Conservation (phyloP, 2,888 invertebrate genomes). For the Molanna angustata region DNA sequence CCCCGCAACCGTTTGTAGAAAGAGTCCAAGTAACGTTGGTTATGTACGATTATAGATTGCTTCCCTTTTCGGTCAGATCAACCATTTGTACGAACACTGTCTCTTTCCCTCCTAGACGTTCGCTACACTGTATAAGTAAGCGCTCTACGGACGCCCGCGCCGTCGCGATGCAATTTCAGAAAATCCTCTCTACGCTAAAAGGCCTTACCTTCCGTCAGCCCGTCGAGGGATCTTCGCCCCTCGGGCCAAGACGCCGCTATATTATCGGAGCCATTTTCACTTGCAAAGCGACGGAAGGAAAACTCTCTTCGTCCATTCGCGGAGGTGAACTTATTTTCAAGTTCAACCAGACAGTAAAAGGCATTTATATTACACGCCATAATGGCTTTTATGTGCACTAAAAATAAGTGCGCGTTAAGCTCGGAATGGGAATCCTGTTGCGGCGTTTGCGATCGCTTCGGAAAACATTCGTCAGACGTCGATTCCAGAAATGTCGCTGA, state of each 20-base stretch:
- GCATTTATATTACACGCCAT: constrained; percentile 41
- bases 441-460: constrained; percentile 17
- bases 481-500: constrained; percentile 26
- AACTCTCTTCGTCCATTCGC: constrained; percentile 16
- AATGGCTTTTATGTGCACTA: constrained; percentile 42
- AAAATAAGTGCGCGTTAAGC: constrained; percentile 34
- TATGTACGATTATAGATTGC: constrained; percentile 21
- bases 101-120: constrained; percentile 17
- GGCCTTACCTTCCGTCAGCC: constrained; percentile 3
- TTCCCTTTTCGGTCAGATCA: constrained; percentile 17
- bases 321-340: constrained; percentile 37
- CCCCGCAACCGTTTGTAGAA: constrained; percentile 17
- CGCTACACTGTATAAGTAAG: constrained; percentile 6
- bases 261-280: constrained; percentile 6
- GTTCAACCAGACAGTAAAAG: constrained; percentile 50
- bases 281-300: constrained; percentile 3
- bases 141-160: constrained; percentile 25
- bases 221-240: constrained; percentile 14
- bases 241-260: neutral
- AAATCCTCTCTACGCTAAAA: constrained; percentile 12
- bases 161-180: constrained; percentile 31
- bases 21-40: constrained; percentile 21
- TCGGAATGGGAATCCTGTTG: constrained; percentile 27
- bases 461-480: constrained; percentile 21
- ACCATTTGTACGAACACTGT: neutral